Base-by-base conservation (phyloP, 35 echinoderm and acorn worm species). In the Ophiothrix spiculata region DNA sequence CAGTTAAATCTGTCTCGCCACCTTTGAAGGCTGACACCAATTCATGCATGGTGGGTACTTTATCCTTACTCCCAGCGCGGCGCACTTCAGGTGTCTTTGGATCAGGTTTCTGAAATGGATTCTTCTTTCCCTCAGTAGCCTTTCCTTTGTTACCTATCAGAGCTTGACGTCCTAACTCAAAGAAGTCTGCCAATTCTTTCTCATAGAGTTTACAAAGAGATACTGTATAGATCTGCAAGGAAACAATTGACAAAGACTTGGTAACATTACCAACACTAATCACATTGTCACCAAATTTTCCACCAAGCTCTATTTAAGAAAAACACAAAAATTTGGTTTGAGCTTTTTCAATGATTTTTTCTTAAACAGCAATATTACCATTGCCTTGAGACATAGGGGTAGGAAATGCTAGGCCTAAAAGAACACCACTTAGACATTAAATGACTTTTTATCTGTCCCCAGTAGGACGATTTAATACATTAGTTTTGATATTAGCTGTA, bases 171-270 rank as follows among this genome's bases (percentile, higher is more conserved):
- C 87, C 91, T 78, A 56, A 86, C 87, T 97, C 95, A 86, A 93
- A 97, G 95, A 97, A 97, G 25, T 97, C 95, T n/a, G 87, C 82
- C 35, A 97, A 38, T 69, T 97, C 91, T 39, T 82, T 76, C 45
- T 93, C 91, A 80, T 97, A 97, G 17, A 97, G 75, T 54, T 90
- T 97, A 36, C 82, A 90, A 15, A 97, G 56, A 28, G 88, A 90
- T 32, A 86, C 84, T 6, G 87, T 90, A 77, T 97, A 97, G 39
- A 93, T 86, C 95, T 97, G 56, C 32, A 35, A 31, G 81, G 76
- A 84, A n/a, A 32, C 15, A 19, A 41, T 19, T 31, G 54, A 49
- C 29, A 32, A 49, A 82, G 0, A 54, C 19, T 10, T 32, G 29
- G 16, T 29, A 74, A 32, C 13, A 32, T 74, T 74, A 74, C 25